Conservation (phyloP, 1,140 invertebrate species). For the Coelopa frigida region DNA sequence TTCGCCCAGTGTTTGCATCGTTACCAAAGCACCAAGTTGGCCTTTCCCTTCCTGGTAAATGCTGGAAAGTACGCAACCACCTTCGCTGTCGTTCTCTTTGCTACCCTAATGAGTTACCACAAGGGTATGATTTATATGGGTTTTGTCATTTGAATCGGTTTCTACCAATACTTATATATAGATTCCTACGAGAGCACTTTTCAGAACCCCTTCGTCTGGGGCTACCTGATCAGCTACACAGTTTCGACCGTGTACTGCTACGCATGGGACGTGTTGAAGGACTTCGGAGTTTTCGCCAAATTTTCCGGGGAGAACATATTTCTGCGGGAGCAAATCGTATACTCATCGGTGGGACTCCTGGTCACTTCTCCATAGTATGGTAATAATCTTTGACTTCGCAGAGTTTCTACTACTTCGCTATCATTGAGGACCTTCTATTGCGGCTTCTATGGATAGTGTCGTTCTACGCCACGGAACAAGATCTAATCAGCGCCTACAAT, state of each 20-base stretch:
- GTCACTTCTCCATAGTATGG: slow-evolving; percentile 7
- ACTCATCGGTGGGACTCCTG: slow-evolving; percentile 47
- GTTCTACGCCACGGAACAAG: slow-evolving; percentile 68
- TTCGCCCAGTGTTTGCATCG: slow-evolving; percentile 80
- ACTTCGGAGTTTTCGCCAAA: slow-evolving; percentile 89
- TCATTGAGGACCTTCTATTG: slow-evolving; percentile 90
- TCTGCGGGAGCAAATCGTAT: slow-evolving; percentile 66
- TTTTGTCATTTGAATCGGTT: not conserved
- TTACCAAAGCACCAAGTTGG: slow-evolving; percentile 57
- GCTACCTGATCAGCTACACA: slow-evolving; percentile 66
- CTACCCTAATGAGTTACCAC: slow-evolving; percentile 19
- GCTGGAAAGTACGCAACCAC: slow-evolving; percentile 79
- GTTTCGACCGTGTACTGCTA: slow-evolving; percentile 76
- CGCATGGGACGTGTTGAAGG: slow-evolving; percentile 92
- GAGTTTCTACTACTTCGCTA: slow-evolving; percentile 94
- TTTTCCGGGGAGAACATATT: slow-evolving; percentile 71
- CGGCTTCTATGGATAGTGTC: slow-evolving; percentile 87
- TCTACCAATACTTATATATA: slow-evolving; percentile 28
- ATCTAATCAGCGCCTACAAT: slow-evolving; percentile 20
- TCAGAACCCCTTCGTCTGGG: slow-evolving; percentile 71
- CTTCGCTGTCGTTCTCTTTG: slow-evolving; percentile 66
- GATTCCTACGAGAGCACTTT: slow-evolving; percentile 52
- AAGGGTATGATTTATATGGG: not conserved
- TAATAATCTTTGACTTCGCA: slow-evolving; percentile 44
- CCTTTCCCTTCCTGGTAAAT: slow-evolving; percentile 65